These are phyloP conservation scores for Pygoscelis adeliae DNA, from an alignment of 2,113 vertebrate genomes.

Conservation along the genomic window DNA sequence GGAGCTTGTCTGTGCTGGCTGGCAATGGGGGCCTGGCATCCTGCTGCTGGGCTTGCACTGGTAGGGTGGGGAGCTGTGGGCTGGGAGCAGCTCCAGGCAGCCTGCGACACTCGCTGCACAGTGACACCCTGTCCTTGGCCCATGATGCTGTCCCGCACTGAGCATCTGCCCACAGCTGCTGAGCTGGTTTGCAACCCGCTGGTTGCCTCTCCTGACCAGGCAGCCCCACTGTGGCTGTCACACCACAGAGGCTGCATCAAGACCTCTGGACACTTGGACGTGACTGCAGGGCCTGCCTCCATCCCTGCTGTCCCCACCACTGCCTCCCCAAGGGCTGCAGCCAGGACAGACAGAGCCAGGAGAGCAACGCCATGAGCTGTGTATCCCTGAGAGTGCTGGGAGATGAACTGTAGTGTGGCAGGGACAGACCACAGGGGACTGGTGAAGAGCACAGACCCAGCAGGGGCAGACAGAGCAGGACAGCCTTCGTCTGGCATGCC, in stretches of 20 bases:
- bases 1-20: not conserved
- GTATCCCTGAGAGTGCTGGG: not conserved
- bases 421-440: not conserved
- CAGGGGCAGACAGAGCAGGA: not conserved
- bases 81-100: not conserved
- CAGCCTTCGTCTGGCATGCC: not conserved
- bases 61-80: not conserved
- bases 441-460: not conserved
- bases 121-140: not conserved
- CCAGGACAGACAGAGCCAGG: not conserved
- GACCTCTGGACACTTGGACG: fast-evolving
- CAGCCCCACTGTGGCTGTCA: not conserved
- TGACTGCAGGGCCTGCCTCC: not conserved
- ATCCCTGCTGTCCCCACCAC: not conserved
- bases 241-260: not conserved
- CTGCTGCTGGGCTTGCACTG: not conserved
- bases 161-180: not conserved
- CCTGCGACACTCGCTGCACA: fast-evolving
- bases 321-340: not conserved
- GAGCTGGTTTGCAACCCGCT: not conserved
- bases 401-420: not conserved
- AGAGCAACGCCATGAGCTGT: not conserved
- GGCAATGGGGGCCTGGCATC: not conserved
- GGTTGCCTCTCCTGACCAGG: not conserved
- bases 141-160: fast-evolving